Conservation (phyloP, 2,888 invertebrate species). For the Leptura quadrifasciata region DNA sequence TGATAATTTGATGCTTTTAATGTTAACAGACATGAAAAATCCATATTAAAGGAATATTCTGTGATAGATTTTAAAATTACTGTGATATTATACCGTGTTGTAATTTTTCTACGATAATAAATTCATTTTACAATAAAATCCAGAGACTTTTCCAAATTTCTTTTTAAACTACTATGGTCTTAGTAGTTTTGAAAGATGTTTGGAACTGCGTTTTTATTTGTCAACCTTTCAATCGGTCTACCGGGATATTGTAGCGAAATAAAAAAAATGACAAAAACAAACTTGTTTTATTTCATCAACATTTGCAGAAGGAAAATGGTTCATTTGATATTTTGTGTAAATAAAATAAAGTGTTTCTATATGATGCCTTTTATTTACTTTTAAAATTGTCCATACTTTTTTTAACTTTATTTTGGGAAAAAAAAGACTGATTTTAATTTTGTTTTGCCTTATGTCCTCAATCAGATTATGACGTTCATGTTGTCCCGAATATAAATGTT, state of each 20-base stretch:
- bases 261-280: slow-evolving; percentile 60
- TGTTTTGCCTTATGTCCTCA: slow-evolving; percentile 27
- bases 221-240: slow-evolving; percentile 60
- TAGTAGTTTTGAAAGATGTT: slow-evolving; percentile 66
- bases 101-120: slow-evolving; percentile 69
- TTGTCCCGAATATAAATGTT: slow-evolving; percentile 36
- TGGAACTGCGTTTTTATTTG: slow-evolving; percentile 71
- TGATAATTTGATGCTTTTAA: slow-evolving; percentile 55
- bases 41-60: slow-evolving; percentile 50
- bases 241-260: slow-evolving; percentile 53
- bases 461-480: slow-evolving; percentile 25
- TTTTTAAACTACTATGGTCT: slow-evolving; percentile 64
- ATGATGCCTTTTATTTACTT: slow-evolving; percentile 37
- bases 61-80: slow-evolving; percentile 54
- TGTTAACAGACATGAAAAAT: slow-evolving; percentile 39
- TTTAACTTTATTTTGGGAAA: slow-evolving; percentile 33
- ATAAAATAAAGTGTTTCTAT: slow-evolving; percentile 51
- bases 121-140: slow-evolving; percentile 67
- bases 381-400: slow-evolving; percentile 42
- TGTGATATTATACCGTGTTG: slow-evolving; percentile 69
- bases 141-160: slow-evolving; percentile 68
- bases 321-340: slow-evolving; percentile 45
- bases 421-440: background rate
- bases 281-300: slow-evolving; percentile 67
- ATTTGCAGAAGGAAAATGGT: slow-evolving; percentile 48